Evolutionary conservation across 92 coral and sea anemone species (phyloP).

Genomic region (Epizoanthus stellaris): DNA sequence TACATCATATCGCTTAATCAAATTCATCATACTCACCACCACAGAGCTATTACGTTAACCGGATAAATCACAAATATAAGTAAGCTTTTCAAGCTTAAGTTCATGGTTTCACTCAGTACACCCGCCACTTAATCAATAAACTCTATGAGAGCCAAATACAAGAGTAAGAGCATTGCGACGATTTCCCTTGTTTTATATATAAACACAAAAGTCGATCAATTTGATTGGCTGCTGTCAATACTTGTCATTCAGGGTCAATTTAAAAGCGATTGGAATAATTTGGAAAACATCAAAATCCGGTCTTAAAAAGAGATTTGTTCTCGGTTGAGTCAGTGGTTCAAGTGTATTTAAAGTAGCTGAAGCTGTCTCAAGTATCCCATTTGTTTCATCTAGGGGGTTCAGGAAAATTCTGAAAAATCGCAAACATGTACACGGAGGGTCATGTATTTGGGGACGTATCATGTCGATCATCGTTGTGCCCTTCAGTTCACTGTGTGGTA

Average conservation of each 20-base stretch:
- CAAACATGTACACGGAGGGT: neutral
- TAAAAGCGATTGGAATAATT: slow-evolving; percentile 11
- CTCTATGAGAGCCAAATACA: slow-evolving; percentile 52
- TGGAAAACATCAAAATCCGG: slow-evolving; percentile 15
- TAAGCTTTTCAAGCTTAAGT: slow-evolving; percentile 58
- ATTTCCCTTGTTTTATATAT: slow-evolving; percentile 30
- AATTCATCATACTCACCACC: slow-evolving; percentile 63
- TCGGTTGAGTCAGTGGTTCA: no score
- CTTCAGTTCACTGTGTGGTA: neutral
- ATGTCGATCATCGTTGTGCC: slow-evolving; percentile 12
- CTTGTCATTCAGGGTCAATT: slow-evolving; percentile 7
- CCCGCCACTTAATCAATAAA: slow-evolving; percentile 62
- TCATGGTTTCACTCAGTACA: slow-evolving; percentile 65
- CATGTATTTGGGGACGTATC: neutral
- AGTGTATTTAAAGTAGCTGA: neutral
- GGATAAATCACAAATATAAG: slow-evolving; percentile 63
- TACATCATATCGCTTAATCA: slow-evolving; percentile 34
- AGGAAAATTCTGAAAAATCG: neutral
- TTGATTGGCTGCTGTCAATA: slow-evolving; percentile 47
- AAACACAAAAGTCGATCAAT: slow-evolving; percentile 26
- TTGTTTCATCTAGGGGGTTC: slow-evolving; percentile 3
- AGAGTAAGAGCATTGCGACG: slow-evolving; percentile 54
- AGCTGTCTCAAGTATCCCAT: slow-evolving; percentile 5
- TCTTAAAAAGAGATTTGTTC: slow-evolving; percentile 11
- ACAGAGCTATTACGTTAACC: slow-evolving; percentile 47